Conservation (phyloP, 2,888 invertebrate genomes). For the Scaptomyza caliginosa region DNA sequence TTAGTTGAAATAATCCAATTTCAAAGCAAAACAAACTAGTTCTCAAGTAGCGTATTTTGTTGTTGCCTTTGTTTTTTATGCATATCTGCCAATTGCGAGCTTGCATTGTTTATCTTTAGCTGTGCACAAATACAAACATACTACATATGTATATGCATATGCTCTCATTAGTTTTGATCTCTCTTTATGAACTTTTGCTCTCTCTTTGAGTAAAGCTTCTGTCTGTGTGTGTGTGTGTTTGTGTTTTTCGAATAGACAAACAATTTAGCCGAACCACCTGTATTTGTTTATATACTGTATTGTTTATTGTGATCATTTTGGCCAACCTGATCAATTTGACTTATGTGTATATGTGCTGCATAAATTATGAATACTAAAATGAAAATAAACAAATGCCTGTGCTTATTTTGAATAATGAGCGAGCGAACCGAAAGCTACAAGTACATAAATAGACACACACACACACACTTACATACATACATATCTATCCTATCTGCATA, state of each 20-base stretch:
- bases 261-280: conserved; percentile 43
- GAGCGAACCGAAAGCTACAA: background rate
- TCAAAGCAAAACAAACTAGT: background rate
- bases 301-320: conserved; percentile 15
- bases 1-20: background rate
- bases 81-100: conserved; percentile 14
- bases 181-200: background rate
- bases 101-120: conserved; percentile 28
- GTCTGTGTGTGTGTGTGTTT: background rate
- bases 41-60: conserved; percentile 1
- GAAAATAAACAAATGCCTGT: background rate
- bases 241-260: conserved; percentile 6
- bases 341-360: conserved; percentile 20
- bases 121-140: background rate
- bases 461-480: background rate
- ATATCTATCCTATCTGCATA: conserved; percentile 9
- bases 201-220: background rate
- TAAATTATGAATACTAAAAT: conserved; percentile 22
- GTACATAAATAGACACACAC: background rate
- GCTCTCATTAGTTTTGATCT: background rate
- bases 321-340: conserved; percentile 19
- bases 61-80: background rate
- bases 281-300: conserved; percentile 31
- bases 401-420: conserved; percentile 7
- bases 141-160: background rate